A percentile compares a stretch with the other conserved stretches of the same genome.
phyloP scores from a whole-genome alignment of 2,113 vertebrate genomes.

The Burhinus bistriatus region DNA sequence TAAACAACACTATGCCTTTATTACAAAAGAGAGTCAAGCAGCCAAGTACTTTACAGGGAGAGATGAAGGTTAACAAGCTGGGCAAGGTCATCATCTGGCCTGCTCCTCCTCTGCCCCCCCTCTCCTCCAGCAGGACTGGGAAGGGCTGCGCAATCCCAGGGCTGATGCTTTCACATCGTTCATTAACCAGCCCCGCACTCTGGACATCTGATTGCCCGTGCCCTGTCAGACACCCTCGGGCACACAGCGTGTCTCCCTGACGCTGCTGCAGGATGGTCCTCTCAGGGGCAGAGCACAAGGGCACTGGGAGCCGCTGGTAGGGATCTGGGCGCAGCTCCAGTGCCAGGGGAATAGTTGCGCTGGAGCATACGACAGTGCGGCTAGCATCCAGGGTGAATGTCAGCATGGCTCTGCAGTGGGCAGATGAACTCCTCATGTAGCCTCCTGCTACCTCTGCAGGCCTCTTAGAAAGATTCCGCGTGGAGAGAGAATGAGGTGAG shows the following conservation, averaged over 20 bases:
- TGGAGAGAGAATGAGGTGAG: neutral
- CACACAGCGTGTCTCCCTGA: neutral
- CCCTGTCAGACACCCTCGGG: neutral
- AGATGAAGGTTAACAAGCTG: constrained; percentile 6
- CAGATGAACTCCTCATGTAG: neutral
- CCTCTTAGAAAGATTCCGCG: neutral
- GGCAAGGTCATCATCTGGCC: neutral
- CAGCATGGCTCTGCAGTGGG: neutral
- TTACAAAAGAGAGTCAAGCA: neutral
- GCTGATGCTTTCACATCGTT: neutral
- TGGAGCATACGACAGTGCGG: neutral
- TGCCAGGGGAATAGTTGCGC: neutral
- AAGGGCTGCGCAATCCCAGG: neutral
- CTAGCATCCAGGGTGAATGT: fast-evolving
- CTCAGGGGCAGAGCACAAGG: neutral
- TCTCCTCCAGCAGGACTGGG: neutral
- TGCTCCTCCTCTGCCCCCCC: neutral
- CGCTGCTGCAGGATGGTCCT: neutral
- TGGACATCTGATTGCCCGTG: fast-evolving
- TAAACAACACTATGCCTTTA: neutral
- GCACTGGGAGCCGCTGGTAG: neutral
- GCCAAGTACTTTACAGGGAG: neutral
- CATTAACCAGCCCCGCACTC: neutral
- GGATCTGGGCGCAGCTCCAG: no score
- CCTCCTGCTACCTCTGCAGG: neutral